Base-by-base conservation (phyloP, 2,113 vertebrate genomes). In the Menidia beryllina region DNA sequence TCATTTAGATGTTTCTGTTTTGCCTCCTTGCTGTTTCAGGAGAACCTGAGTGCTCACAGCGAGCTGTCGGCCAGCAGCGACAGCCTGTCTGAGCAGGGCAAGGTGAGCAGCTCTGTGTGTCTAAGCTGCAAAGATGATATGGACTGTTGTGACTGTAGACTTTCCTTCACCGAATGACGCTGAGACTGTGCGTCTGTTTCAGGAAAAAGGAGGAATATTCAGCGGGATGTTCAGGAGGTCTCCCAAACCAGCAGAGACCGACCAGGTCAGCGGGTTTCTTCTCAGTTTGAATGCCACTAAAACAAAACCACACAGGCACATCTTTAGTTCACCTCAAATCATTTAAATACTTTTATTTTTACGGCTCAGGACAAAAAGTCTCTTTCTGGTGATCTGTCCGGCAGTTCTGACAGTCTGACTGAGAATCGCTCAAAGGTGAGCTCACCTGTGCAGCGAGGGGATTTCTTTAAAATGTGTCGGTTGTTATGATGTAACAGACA, bases 61-160 rank as follows among this genome's bases (percentile, higher is more conserved):
- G 70, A 90, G 5, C 63, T 89, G 25, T 88, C 85, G 5, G 66
- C 59, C 72, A 88, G 87, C 79, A 90, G 24, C 12, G 76, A 90
- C 75, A 89, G 83, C 75, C 63, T 86, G 75, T 84, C 86, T 47
- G 90, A 87, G 15, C 70, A 68, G 19, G 49, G 21, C 55, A 62
- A 72, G 79, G 89, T 90, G 59, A 86, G 73, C 26, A 4, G 45
- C 41, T 45, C 20, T 23, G 23, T 20, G 38, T 36, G 2, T 7
- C 24, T 7, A 13, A 26, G 20, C 43, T 27, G 13, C 57, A 30
- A 7, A 30, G 30, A n/a, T n/a, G 4, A 14, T 12, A 15, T 61
- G 25, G 49, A 49, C 24, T 78, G 3, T 21, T 19, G 23, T 59
- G 11, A 17, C 7, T 51, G 24, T 57, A 27, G 26, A 45, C 25